Base-by-base conservation (phyloP, 2,888 invertebrate species). In the Rhaphigaster nebulosa region DNA sequence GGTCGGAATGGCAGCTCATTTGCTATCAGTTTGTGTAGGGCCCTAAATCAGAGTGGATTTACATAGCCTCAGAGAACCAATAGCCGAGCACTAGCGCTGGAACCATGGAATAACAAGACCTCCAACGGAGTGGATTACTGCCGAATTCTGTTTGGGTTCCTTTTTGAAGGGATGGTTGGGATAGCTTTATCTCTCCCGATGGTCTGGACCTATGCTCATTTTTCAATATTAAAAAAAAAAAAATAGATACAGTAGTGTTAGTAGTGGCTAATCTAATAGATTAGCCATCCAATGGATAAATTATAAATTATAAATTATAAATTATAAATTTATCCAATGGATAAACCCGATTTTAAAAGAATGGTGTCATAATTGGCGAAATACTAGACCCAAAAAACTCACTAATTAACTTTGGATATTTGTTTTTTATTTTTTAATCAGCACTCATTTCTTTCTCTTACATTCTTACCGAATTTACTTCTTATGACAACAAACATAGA, bases 1-100 rank as follows among this genome's bases (percentile, higher is more conserved):
- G 70, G 70, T 76, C 23, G 70, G 34, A 76, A 76, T 76, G 38
- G 70, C 34, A 76, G 70, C 70, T 76, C 70, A 38, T 76, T 76
- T 76, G 70, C 8, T 76, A 76, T 76, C 70, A 76, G 70, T 76
- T 76, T 76, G 70, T 76, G 70, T 76, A 38, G 70, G 20, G 18
- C 38, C 70, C 34, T 76, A 76, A 76, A 76, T 76, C 70, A 76
- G 34, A 23, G 34, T 0, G 20, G 70, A 76, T 76, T 76, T 34
- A 76, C 70, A 76, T 34, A 76, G 38, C 70, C 70, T 76, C 70
- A 20, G 38, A 6, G 70, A 76, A 29, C 70, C 70, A 76, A 76
- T 34, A 76, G 70, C 70, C 13, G 13, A n/a, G n/a, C n/a, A 0
- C 60, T 13, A 12, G 20, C 20, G 8, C 34, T 2, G 70, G 70